Percentiles rank a stretch among this genome's conserved stretches.
These are phyloP conservation scores for Ophioninae sp. DNA, from an alignment of 2,888 invertebrate species.

Conservation along the genomic window DNA sequence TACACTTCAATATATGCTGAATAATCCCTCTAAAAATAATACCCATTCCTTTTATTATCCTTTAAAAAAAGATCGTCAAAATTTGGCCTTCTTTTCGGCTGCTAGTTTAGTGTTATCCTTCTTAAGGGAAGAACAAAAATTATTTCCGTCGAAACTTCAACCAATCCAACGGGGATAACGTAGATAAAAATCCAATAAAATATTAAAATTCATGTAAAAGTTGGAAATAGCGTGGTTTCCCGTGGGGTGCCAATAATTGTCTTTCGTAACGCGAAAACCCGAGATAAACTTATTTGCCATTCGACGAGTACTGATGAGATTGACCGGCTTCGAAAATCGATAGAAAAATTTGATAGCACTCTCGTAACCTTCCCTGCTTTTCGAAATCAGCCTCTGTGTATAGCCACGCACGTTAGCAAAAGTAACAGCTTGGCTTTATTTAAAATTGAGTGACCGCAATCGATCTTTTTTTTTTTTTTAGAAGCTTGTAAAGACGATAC, in stretches of 20 bases:
- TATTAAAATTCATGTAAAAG: neutral
- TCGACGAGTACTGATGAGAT: constrained; percentile 24
- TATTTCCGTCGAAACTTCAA: no score
- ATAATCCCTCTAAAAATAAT: no score
- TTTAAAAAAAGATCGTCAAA: no score
- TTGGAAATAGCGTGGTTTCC: constrained; percentile 9
- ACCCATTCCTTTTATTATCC: no score
- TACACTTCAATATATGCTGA: no score
- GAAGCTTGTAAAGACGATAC: neutral
- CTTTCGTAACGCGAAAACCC: constrained; percentile 32
- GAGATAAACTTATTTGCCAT: constrained; percentile 48
- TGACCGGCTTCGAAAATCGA: constrained; percentile 52
- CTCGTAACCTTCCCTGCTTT: constrained; percentile 19
- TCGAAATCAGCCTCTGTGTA: neutral
- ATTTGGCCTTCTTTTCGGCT: no score
- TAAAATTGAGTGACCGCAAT: constrained; percentile 6
- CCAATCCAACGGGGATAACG: constrained; percentile 30
- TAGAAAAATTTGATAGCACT: constrained; percentile 23
- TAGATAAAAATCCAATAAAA: neutral
- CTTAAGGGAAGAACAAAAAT: no score
- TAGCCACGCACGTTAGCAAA: neutral
- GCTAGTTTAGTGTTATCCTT: no score
- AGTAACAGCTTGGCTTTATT: neutral
- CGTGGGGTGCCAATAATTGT: constrained; percentile 14
- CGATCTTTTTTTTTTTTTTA: neutral